phyloP scores from a whole-genome alignment of 2,113 vertebrate genomes.

The Felis chaus region DNA sequence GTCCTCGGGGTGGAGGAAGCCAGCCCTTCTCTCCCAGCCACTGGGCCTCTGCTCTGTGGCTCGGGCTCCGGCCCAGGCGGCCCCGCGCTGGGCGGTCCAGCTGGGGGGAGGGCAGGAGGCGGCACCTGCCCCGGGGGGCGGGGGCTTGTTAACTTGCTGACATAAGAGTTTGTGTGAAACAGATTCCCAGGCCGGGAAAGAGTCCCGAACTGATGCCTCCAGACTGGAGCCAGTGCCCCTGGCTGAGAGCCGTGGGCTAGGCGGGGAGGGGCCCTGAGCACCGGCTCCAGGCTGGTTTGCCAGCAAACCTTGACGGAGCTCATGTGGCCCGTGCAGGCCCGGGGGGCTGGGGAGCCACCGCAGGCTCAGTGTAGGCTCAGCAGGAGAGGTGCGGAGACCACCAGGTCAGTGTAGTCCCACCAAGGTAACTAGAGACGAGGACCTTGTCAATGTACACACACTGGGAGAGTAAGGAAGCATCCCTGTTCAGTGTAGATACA shows the following conservation, averaged over 20 bases:
- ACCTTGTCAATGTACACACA: not conserved
- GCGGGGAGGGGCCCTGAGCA: not conserved
- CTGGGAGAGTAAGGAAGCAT: not conserved
- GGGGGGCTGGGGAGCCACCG: not conserved
- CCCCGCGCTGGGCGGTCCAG: not conserved
- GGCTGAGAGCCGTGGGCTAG: not conserved
- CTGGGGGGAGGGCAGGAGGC: not conserved
- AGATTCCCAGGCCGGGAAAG: not conserved
- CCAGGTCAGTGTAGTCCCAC: not conserved
- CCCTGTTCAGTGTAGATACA: not conserved
- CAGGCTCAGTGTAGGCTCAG: not conserved
- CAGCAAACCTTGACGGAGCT: not conserved
- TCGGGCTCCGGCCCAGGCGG: accelerated
- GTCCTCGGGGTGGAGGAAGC: not conserved
- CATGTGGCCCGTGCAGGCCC: not conserved
- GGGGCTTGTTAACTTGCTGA: not conserved
- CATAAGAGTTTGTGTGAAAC: not conserved
- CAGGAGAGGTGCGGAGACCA: not conserved
- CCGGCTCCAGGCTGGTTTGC: not conserved
- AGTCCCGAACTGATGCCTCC: not conserved
- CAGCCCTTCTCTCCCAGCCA: not conserved
- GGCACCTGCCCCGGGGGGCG: not conserved
- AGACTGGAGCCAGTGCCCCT: not conserved
- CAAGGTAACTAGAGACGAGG: not conserved
- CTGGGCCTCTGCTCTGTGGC: accelerated